Evolutionary conservation across 30 jellyfish, hydroid and myxozoan species (phyloP).

Genomic region (Catostylus mosaicus): DNA sequence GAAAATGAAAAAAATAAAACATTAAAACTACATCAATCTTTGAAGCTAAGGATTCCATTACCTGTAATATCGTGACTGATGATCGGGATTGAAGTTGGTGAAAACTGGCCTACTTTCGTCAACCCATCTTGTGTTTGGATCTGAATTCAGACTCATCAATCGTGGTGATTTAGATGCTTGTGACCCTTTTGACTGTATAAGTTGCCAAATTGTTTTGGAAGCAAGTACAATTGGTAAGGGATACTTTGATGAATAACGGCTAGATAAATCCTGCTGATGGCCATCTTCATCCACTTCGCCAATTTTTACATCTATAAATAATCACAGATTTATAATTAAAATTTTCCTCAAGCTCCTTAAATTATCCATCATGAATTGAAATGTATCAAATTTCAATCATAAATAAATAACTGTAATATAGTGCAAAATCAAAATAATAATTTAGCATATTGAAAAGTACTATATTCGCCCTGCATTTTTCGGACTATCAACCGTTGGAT

Average conservation of each 20-base stretch:
- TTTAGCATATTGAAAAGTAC: too few relatives aligned
- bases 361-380: too few relatives aligned
- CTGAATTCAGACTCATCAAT: slow-evolving; percentile 80
- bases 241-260: slow-evolving; percentile 86
- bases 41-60: not conserved
- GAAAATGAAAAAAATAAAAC: too few relatives aligned
- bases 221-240: slow-evolving; percentile 88
- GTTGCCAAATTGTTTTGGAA: slow-evolving; percentile 87
- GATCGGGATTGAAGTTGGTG: slow-evolving; percentile 81
- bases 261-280: slow-evolving; percentile 69
- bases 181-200: slow-evolving; percentile 76
- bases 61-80: slow-evolving; percentile 89
- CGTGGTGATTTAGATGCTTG: slow-evolving; percentile 42
- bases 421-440: too few relatives aligned
- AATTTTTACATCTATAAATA: slow-evolving; percentile 8
- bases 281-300: slow-evolving; percentile 22
- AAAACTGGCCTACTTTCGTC: slow-evolving; percentile 80
- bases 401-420: too few relatives aligned
- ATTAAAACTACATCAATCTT: too few relatives aligned
- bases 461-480: too few relatives aligned
- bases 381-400: too few relatives aligned
- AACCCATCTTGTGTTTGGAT: slow-evolving; percentile 90
- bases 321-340: too few relatives aligned
- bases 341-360: too few relatives aligned
- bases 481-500: too few relatives aligned